Evolutionary conservation across 1,140 invertebrate species (phyloP), one percentile per base, ranked within the genome.

Genomic region (Meteorus sp.): DNA sequence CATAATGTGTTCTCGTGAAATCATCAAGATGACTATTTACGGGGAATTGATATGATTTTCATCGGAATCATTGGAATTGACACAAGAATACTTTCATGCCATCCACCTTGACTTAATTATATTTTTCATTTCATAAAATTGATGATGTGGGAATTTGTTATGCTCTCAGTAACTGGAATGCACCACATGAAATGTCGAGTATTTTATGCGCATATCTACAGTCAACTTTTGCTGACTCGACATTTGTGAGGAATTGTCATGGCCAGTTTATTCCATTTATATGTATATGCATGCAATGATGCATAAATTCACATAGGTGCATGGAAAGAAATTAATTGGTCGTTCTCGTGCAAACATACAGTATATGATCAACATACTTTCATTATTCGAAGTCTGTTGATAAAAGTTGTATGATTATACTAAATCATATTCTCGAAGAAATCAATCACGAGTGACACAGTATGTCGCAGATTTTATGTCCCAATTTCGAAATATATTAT

Each of bases 181-280:
- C 45, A 22, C 43, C 11, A 29, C 22, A 27, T 23, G 11, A 25
- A 48, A 22, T 19, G 20, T 48, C 17, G 17, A 33, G 31, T 9
- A 33, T 9, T n/a, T 9, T 33, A 33, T 9, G 31, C 0, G 31
- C 2, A n/a, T n/a, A n/a, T 33, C 31, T 45, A 22, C 17, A 22
- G 43, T 17, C 22, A 39, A 29, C 27, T 27, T 13, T 13, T 13
- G 45, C 45, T 48, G 20, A 48, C 45, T 25, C 45, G 22, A 22
- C 3, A 25, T 17, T 19, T 9, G 27, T 11, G 23, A 15, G n/a
- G n/a, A n/a, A n/a, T n/a, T 29, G 45, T 29, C 45, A n/a, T 27
- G 22, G n/a, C 20, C 13, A n/a, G 27, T 48, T 48, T 48, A 48
- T 48, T 23, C 22, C 23, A 48, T 48, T 48, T 48, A 48, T 48